Percentiles rank a stretch among this genome's conserved stretches.
Conservation (phyloP, 2,888 invertebrate species). For the Polietes domitor region DNA sequence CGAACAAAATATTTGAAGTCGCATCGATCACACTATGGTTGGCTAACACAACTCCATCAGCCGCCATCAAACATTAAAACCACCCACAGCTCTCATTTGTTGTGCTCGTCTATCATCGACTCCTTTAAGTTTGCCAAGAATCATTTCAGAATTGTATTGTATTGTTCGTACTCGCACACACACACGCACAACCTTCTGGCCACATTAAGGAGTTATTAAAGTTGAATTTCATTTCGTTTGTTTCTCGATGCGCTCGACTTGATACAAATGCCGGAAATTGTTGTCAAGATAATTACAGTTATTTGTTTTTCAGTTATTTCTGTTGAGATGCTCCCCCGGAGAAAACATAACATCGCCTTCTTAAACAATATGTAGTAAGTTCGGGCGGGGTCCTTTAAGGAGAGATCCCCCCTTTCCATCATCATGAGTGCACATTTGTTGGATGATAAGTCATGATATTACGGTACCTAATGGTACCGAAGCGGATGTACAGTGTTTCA, state of each 20-base stretch:
- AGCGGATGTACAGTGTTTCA: conserved; percentile 2
- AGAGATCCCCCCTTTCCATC: not conserved
- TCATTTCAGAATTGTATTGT: not conserved
- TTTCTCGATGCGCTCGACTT: conserved; percentile 74
- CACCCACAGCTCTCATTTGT: not conserved
- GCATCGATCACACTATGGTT: not conserved
- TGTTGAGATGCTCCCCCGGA: conserved; percentile 7
- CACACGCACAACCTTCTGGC: conserved; percentile 38
- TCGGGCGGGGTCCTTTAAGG: not conserved
- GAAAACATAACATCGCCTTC: not conserved
- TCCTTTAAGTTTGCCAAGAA: not conserved
- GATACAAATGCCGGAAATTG: conserved; percentile 80
- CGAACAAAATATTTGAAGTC: no score
- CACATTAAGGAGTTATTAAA: conserved; percentile 64
- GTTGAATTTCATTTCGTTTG: conserved; percentile 65
- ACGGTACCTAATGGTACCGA: not conserved
- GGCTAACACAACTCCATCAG: not conserved
- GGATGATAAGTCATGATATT: conserved; percentile 9
- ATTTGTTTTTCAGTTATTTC: conserved; percentile 74
- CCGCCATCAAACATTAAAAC: not conserved
- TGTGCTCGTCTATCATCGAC: not conserved
- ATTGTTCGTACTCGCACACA: no score
- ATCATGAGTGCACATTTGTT: conserved; percentile 9
- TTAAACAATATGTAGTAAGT: no score
- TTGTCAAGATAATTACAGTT: conserved; percentile 81